Evolutionary conservation across 2,888 invertebrate genomes (phyloP), one percentile per base, ranked within the genome.

Genomic region (Acrobasis suavella): DNA sequence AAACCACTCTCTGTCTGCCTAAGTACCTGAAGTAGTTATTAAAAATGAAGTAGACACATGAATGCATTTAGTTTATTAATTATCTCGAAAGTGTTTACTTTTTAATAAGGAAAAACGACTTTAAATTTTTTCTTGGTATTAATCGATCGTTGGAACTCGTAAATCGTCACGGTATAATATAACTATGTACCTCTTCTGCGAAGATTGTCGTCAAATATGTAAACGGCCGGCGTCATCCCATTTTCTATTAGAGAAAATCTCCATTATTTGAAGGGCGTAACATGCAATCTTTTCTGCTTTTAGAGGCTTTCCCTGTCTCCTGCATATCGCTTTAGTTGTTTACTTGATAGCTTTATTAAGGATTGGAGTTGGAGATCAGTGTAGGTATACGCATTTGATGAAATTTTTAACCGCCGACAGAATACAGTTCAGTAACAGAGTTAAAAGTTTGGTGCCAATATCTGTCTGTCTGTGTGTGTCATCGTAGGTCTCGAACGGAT

Each of bases 161-260:
- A 46, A 46, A 46, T 46, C n/a, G 50, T 50, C 46, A 1, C 46
- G 46, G 14, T 46, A 46, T n/a, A 46, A 12, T n/a, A 46, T 2
- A 42, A 12, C 46, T 46, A n/a, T n/a, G n/a, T n/a, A 46, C 46
- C 14, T n/a, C 10, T 2, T n/a, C 46, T 5, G 14, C 46, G 46
- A 46, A 54, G 37, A 54, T 37, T 39, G 42, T 16, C 42, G 42
- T 56, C 14, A 56, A 42, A 56, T 56, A 17, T 42, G 55, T 56
- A 56, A 56, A 56, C n/a, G n/a, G n/a, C n/a, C 56, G 12, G 38
- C 38, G 15, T 50, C 50, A 50, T 38, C 59, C 38, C 50, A 50
- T 38, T 50, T 59, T 50, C 50, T 59, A 59, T 59, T 59, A 50
- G 50, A 38, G 50, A 50, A 59, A 59, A 38, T 59, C 50, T 50